Conservation (phyloP, 2,113 vertebrate species). For the Vireo altiloquus region DNA sequence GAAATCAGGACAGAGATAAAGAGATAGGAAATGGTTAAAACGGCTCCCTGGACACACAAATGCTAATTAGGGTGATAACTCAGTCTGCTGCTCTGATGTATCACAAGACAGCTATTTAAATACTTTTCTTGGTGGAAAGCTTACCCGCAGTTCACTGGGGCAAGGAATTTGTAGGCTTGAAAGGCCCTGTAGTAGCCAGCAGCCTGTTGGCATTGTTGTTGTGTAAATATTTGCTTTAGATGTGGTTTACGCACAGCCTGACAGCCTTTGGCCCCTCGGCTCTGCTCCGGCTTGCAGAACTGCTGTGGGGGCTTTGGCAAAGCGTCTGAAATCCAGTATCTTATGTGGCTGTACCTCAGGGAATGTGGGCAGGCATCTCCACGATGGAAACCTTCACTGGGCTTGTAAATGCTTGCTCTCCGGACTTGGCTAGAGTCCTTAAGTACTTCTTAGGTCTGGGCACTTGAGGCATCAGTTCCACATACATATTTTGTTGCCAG, state of each 20-base stretch:
- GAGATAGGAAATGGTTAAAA: not conserved
- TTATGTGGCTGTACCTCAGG: not conserved
- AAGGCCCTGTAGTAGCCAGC: not conserved
- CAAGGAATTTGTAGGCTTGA: not conserved
- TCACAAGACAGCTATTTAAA: not conserved
- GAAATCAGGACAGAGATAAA: not conserved
- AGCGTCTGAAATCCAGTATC: not conserved
- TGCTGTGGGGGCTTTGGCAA: not conserved
- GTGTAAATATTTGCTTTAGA: not conserved
- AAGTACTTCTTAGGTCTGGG: not conserved
- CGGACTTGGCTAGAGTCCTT: not conserved
- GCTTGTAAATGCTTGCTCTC: not conserved
- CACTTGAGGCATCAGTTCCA: not conserved
- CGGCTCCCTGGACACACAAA: not conserved
- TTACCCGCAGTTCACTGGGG: rapidly evolving
- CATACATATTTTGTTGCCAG: not conserved
- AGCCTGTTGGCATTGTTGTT: not conserved
- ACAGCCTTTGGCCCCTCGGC: not conserved
- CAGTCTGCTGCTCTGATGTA: not conserved
- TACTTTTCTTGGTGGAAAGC: not conserved
- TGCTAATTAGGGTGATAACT: not conserved
- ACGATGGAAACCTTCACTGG: not conserved
- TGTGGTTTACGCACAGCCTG: not conserved
- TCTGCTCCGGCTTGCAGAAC: not conserved
- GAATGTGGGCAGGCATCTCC: not conserved